phyloP scores from a whole-genome alignment of 2,888 invertebrate species.

The Acanthopleura granulata region DNA sequence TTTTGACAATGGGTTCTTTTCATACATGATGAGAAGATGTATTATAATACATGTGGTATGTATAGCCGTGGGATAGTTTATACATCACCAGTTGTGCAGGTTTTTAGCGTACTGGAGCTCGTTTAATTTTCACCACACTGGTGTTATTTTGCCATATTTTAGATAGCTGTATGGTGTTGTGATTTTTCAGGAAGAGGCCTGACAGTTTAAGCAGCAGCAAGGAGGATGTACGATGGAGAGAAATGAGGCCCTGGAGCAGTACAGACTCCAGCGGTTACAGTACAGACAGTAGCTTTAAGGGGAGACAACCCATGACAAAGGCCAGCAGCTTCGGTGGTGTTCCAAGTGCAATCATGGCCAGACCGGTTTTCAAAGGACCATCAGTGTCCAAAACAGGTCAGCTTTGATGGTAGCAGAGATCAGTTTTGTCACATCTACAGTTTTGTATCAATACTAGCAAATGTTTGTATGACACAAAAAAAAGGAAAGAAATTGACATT shows the following conservation, averaged over 20 bases:
- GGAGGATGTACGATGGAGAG: constrained; percentile 72
- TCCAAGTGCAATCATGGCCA: constrained; percentile 6
- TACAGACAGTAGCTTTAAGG: constrained; percentile 66
- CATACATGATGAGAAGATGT: too few species aligned
- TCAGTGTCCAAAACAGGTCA: constrained; percentile 52
- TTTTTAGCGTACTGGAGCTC: too few species aligned
- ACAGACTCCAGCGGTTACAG: constrained; percentile 72
- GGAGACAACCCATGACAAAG: constrained; percentile 77
- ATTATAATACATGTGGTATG: too few species aligned
- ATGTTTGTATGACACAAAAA: too few species aligned
- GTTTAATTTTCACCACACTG: too few species aligned
- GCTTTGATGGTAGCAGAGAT: not conserved
- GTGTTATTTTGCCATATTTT: not conserved
- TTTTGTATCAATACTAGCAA: too few species aligned
- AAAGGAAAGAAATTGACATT: too few species aligned
- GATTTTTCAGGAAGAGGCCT: constrained; percentile 4
- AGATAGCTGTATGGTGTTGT: not conserved
- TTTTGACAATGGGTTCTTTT: too few species aligned
- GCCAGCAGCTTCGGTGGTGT: constrained; percentile 87
- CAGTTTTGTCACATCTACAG: too few species aligned
- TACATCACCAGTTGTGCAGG: too few species aligned
- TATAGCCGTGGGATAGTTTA: too few species aligned
- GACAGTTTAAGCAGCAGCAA: constrained; percentile 67
- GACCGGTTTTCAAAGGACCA: constrained; percentile 22
- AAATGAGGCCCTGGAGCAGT: constrained; percentile 73